Percentiles rank a stretch among this genome's conserved stretches.
Evolutionary conservation across 1,140 invertebrate genomes (phyloP).

Genomic region (Hycleus cichorii): DNA sequence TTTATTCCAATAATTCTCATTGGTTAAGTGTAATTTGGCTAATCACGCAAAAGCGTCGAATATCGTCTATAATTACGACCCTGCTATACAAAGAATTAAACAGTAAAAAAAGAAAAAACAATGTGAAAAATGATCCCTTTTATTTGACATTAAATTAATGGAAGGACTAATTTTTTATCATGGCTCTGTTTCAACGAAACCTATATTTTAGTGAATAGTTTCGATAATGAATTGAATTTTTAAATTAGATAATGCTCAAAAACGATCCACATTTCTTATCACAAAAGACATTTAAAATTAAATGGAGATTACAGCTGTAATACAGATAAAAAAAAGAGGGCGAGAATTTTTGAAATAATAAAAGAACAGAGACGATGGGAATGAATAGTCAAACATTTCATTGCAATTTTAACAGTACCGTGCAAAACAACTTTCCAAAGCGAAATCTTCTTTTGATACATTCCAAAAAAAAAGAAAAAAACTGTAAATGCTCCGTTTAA

Average conservation of each 20-base stretch:
- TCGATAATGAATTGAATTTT: slow-evolving; percentile 5
- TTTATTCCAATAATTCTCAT: neutral
- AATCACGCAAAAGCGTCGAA: slow-evolving; percentile 1
- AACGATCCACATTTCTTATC: too few species aligned
- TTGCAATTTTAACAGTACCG: too few species aligned
- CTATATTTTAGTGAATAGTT: slow-evolving; percentile 5
- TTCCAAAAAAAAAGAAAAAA: too few species aligned
- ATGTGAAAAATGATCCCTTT: slow-evolving; percentile 9
- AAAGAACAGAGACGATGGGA: too few species aligned
- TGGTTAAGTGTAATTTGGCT: neutral
- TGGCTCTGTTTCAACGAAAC: slow-evolving; percentile 2
- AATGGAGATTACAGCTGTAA: neutral
- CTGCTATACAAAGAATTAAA: neutral
- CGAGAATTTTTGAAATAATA: too few species aligned
- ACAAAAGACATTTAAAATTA: slow-evolving; percentile 1
- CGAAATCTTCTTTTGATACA: too few species aligned
- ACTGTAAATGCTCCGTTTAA: too few species aligned
- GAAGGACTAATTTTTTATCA: slow-evolving; percentile 7
- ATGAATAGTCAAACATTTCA: too few species aligned
- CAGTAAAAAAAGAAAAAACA: neutral
- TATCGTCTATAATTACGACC: slow-evolving; percentile 7
- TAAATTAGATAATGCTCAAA: neutral
- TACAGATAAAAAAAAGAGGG: too few species aligned
- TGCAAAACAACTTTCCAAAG: too few species aligned
- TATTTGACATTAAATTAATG: slow-evolving; percentile 11